These are phyloP conservation scores for Antheraea yamamai DNA, from an alignment of 2,888 invertebrate genomes.

Conservation along the genomic window DNA sequence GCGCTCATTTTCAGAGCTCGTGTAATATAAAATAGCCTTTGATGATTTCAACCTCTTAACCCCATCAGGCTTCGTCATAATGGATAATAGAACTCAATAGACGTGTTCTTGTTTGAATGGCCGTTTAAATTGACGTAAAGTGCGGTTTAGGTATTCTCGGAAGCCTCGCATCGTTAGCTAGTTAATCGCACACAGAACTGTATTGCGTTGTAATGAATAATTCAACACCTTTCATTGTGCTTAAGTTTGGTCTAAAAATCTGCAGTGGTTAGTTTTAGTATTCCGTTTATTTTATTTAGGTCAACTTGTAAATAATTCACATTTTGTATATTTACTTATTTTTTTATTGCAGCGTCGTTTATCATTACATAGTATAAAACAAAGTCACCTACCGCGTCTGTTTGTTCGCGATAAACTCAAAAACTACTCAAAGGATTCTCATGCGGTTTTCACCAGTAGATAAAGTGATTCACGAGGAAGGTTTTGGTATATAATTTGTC, in stretches of 20 bases:
- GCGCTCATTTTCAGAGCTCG: conserved; percentile 36
- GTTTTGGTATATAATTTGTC: too few relatives aligned
- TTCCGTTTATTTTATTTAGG: conserved; percentile 25
- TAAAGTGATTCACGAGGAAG: too few relatives aligned
- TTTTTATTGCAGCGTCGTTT: conserved; percentile 10
- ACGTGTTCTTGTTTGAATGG: conserved; percentile 40
- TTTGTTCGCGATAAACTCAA: too few relatives aligned
- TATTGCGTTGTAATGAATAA: conserved; percentile 56
- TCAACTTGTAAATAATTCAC: conserved; percentile 22
- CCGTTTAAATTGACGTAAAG: conserved; percentile 38
- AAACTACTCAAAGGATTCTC: too few relatives aligned
- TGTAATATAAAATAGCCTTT: conserved; percentile 30
- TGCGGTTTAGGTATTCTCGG: conserved; percentile 45
- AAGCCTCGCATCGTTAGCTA: conserved; percentile 39
- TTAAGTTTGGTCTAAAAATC: conserved; percentile 39
- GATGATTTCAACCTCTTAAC: conserved; percentile 54
- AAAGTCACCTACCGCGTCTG: too few relatives aligned
- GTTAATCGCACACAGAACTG: conserved; percentile 45
- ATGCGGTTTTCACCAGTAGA: too few relatives aligned
- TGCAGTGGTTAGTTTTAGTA: conserved; percentile 29
- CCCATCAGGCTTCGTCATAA: conserved; percentile 40
- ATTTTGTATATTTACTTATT: conserved; percentile 10
- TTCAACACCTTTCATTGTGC: conserved; percentile 44
- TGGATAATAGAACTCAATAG: conserved; percentile 32
- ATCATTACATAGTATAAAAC: too few relatives aligned